Evolutionary conservation across 2,113 vertebrate species (phyloP).

Genomic region (Eulacestoma nigropectus): DNA sequence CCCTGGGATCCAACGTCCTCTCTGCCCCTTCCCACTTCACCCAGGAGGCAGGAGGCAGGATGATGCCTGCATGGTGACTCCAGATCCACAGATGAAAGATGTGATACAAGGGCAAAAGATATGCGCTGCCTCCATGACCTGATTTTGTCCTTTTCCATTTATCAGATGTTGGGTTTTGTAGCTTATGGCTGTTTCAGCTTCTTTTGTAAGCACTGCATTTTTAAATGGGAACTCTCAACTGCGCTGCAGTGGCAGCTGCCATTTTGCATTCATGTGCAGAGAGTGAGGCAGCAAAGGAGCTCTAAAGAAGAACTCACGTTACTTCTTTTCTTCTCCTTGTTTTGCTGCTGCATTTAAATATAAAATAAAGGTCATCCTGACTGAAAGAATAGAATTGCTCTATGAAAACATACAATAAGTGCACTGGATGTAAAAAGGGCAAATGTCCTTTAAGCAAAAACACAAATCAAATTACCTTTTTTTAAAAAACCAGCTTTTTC

Average conservation of each 20-base stretch:
- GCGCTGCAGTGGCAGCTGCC: slow-evolving; percentile 25
- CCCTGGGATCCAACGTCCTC: neutral
- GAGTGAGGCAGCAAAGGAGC: neutral
- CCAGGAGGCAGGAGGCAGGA: neutral
- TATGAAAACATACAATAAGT: neutral
- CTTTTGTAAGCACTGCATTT: neutral
- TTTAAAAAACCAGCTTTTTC: neutral
- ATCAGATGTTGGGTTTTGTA: slow-evolving; percentile 30
- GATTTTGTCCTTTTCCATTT: slow-evolving; percentile 62
- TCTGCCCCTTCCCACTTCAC: neutral
- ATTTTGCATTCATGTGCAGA: slow-evolving; percentile 38
- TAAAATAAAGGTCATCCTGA: slow-evolving; percentile 52
- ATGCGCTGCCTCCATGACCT: neutral
- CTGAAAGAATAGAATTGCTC: neutral
- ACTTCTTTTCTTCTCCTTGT: neutral
- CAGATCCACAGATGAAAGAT: neutral
- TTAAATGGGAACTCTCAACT: neutral
- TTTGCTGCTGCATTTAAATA: slow-evolving; percentile 34
- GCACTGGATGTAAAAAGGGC: slow-evolving; percentile 10
- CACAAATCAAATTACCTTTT: neutral
- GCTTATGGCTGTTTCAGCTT: slow-evolving; percentile 33
- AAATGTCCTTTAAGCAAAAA: slow-evolving; percentile 21
- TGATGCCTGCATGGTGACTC: neutral
- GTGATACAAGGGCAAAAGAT: neutral
- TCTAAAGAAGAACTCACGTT: neutral